A percentile compares a stretch with the other conserved stretches of the same genome.
Conservation (phyloP, 2,888 invertebrate genomes). For the Alloplasta piceator region DNA sequence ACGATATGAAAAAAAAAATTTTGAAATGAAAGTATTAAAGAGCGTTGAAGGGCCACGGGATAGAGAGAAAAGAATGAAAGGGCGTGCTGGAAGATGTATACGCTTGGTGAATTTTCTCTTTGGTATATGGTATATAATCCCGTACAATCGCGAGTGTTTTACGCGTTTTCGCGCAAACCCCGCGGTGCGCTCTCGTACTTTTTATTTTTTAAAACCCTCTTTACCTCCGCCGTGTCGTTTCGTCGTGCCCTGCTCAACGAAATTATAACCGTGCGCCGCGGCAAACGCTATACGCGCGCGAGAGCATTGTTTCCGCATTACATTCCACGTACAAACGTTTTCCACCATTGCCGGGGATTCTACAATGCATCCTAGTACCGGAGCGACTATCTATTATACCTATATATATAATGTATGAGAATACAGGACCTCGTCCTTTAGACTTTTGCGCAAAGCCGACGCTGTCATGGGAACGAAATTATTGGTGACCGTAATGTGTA, state of each 20-base stretch:
- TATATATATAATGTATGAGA: slow-evolving; percentile 4
- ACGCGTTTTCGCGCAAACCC: slow-evolving; percentile 19
- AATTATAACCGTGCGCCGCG: slow-evolving; percentile 47
- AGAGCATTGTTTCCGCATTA: slow-evolving; percentile 58
- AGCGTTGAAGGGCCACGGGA: slow-evolving; percentile 21
- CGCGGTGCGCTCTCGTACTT: slow-evolving; percentile 9
- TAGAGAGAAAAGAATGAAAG: background rate
- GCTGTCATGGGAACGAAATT: slow-evolving; percentile 54
- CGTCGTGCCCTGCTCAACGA: slow-evolving; percentile 30
- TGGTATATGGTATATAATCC: slow-evolving; percentile 35
- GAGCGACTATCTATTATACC: background rate
- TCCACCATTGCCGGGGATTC: slow-evolving; percentile 1
- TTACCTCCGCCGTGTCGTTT: slow-evolving; percentile 28
- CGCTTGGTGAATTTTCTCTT: slow-evolving; percentile 31
- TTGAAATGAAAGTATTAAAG: slow-evolving; percentile 6
- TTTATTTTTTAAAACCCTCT: slow-evolving; percentile 4
- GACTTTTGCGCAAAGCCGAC: slow-evolving; percentile 40
- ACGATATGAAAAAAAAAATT: slow-evolving; percentile 19
- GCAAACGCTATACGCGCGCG: background rate
- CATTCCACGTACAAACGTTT: slow-evolving; percentile 35
- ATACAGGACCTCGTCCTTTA: slow-evolving; percentile 30
- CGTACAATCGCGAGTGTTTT: slow-evolving; percentile 43
- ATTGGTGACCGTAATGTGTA: slow-evolving; percentile 30
- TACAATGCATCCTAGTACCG: slow-evolving; percentile 16
- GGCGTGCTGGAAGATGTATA: background rate